These are phyloP conservation scores for Trachelus stipa DNA, from an alignment of 2,888 invertebrate genomes.

Conservation along the genomic window DNA sequence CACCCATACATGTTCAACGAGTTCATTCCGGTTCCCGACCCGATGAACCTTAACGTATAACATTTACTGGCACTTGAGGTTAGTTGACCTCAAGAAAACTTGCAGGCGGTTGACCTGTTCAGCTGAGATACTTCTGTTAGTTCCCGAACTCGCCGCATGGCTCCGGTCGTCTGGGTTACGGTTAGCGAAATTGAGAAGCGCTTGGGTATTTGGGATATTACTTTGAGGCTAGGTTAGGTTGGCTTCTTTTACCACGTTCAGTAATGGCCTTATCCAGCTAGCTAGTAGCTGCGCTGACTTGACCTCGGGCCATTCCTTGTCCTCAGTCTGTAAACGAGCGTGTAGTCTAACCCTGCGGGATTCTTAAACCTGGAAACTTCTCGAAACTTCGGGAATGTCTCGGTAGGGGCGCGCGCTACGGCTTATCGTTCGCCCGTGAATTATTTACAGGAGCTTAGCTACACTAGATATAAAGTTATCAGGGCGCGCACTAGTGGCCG, in stretches of 20 bases:
- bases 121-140: slow-evolving; percentile 12
- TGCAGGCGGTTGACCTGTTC: slow-evolving; percentile 44
- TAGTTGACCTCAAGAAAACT: slow-evolving; percentile 46
- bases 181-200: not conserved
- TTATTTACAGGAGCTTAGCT: not conserved
- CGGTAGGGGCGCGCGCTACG: not conserved
- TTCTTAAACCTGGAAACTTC: not conserved
- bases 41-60: not conserved
- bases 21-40: not conserved
- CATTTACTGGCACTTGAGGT: slow-evolving; percentile 50
- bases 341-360: not conserved
- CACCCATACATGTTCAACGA: not conserved
- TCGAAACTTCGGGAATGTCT: not conserved
- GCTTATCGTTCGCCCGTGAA: not conserved
- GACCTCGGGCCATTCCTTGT: not conserved
- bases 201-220: not conserved
- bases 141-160: not conserved
- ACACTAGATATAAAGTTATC: not conserved
- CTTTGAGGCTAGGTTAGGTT: not conserved
- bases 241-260: not conserved
- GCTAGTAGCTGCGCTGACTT: not conserved
- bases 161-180: not conserved
- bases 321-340: not conserved
- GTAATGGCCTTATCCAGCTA: not conserved
- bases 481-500: not conserved